Conservation (phyloP, 2,797 vertebrate species). For the Schizopygopsis malacanthus region DNA sequence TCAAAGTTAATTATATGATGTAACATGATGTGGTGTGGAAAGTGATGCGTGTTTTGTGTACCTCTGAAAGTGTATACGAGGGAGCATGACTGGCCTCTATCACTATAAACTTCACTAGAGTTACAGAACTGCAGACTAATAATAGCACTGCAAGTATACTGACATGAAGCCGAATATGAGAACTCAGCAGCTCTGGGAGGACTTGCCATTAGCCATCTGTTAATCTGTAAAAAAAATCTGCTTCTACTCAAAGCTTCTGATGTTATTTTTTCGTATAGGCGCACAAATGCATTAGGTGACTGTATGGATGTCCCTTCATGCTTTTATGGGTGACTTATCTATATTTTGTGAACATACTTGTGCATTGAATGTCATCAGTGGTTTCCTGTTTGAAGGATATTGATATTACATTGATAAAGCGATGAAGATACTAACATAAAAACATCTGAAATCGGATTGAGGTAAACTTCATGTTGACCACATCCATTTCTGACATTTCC, state of each 20-base stretch:
- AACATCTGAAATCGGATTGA: not conserved
- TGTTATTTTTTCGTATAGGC: slow-evolving; percentile 6
- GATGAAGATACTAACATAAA: not conserved
- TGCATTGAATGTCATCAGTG: not conserved
- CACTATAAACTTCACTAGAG: slow-evolving; percentile 56
- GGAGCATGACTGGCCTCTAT: slow-evolving; percentile 37
- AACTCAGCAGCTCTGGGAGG: slow-evolving; percentile 33
- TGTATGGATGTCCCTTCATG: not conserved
- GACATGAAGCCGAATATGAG: slow-evolving; percentile 56
- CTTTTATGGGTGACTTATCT: not conserved
- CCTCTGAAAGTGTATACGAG: slow-evolving; percentile 16
- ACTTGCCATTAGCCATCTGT: slow-evolving; percentile 39
- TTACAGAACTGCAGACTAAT: slow-evolving; percentile 61
- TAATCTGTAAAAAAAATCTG: slow-evolving; percentile 4
- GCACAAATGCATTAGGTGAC: not conserved
- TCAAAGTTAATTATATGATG: not conserved
- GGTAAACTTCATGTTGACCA: slow-evolving; percentile 1
- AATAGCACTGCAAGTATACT: slow-evolving; percentile 58
- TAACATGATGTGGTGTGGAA: slow-evolving; percentile 1
- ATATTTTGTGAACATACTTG: not conserved
- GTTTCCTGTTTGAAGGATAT: not conserved
- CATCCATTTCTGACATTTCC: not conserved
- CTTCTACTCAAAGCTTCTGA: not conserved
- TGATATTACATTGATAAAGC: not conserved
- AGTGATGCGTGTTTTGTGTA: not conserved